These are phyloP conservation scores for Oxytorus armatus DNA, from an alignment of 2,888 invertebrate genomes.

Conservation along the genomic window DNA sequence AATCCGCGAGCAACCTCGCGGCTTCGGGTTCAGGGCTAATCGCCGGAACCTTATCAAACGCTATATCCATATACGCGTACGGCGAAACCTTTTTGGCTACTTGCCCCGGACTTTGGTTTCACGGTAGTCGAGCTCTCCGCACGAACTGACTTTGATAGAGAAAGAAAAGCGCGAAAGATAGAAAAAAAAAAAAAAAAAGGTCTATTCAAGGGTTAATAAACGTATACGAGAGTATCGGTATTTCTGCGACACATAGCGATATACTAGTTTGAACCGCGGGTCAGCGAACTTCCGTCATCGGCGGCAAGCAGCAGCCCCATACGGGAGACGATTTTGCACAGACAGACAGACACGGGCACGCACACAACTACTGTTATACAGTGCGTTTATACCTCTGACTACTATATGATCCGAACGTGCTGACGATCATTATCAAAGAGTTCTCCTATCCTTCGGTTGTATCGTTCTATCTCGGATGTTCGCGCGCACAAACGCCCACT, in stretches of 20 bases:
- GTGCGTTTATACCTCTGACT: conserved; percentile 42
- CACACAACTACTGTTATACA: conserved; percentile 6
- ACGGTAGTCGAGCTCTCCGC: no score
- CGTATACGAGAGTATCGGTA: conserved; percentile 13
- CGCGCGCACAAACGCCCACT: conserved; percentile 62
- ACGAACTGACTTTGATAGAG: no score
- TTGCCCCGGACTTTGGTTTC: no score
- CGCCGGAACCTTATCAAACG: conserved; percentile 54
- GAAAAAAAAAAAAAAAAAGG: neutral
- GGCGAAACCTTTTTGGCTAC: no score
- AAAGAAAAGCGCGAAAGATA: no score
- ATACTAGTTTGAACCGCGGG: conserved; percentile 64
- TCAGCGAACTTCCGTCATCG: conserved; percentile 68
- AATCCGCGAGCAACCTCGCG: conserved; percentile 73
- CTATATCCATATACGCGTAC: conserved; percentile 16
- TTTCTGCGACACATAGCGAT: conserved; percentile 40
- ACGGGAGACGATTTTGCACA: conserved; percentile 43
- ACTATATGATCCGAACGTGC: conserved; percentile 41
- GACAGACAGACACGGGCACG: neutral
- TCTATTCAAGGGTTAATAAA: conserved; percentile 1
- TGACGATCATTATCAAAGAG: conserved; percentile 63
- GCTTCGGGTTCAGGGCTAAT: conserved; percentile 65
- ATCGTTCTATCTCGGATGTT: conserved; percentile 25
- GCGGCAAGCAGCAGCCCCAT: conserved; percentile 82
- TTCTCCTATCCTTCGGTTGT: conserved; percentile 20